These are phyloP conservation scores for Proterorhinus semilunaris DNA, from an alignment of 2,113 vertebrate genomes.

Conservation along the genomic window DNA sequence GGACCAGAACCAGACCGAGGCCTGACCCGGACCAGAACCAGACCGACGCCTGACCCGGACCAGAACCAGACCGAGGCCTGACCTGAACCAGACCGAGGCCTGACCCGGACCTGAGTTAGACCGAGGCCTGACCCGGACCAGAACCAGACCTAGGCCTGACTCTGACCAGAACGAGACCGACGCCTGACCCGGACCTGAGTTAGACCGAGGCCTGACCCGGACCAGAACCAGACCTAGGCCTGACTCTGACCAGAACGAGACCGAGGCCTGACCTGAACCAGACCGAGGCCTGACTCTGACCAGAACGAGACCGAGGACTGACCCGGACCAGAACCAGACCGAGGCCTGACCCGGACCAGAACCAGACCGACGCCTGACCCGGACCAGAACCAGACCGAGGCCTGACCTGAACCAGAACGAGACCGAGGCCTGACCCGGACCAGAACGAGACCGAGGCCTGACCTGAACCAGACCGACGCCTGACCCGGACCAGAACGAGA, in stretches of 20 bases:
- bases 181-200: neutral
- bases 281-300: too few relatives aligned
- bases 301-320: neutral
- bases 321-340: too few relatives aligned
- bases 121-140: neutral
- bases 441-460: neutral
- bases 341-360: neutral
- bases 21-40: neutral
- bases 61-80: too few relatives aligned
- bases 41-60: neutral
- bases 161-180: neutral
- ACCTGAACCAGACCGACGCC: too few relatives aligned
- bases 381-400: too few relatives aligned
- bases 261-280: neutral
- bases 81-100: neutral
- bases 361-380: neutral
- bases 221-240: too few relatives aligned
- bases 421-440: neutral
- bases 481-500: neutral
- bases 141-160: too few relatives aligned
- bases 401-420: neutral
- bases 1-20: too few relatives aligned
- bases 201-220: neutral
- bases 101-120: neutral
- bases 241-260: neutral